Percentiles rank a stretch among this genome's conserved stretches.
phyloP scores from a whole-genome alignment of 30 jellyfish, hydroid and myxozoan species.

The Hydractinia echinata region DNA sequence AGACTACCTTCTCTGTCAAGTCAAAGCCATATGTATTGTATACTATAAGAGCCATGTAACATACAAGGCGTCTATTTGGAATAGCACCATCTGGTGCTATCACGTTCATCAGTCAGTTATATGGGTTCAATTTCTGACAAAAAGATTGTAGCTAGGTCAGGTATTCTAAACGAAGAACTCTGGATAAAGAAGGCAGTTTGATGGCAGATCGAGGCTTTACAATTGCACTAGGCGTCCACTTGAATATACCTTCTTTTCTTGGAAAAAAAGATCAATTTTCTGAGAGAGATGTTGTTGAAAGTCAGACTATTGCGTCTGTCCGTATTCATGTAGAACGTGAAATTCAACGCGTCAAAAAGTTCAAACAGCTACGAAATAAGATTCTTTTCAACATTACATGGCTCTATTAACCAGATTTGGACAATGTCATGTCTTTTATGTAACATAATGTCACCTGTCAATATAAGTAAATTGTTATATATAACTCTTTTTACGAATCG shows the following conservation, averaged over 20 bases:
- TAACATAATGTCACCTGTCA: too few relatives aligned
- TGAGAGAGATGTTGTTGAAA: constrained; percentile 30
- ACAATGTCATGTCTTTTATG: too few relatives aligned
- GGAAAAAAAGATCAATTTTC: constrained; percentile 37
- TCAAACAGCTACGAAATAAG: background rate
- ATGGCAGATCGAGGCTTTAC: too few relatives aligned
- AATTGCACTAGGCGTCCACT: constrained; percentile 4
- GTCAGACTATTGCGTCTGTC: constrained; percentile 32
- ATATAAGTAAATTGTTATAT: too few relatives aligned
- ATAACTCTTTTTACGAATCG: too few relatives aligned
- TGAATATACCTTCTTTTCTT: constrained; percentile 46
- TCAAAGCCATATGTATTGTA: constrained; percentile 35
- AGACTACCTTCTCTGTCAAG: too few relatives aligned
- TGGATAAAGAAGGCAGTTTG: too few relatives aligned
- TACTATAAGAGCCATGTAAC: constrained; percentile 1
- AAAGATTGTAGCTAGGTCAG: constrained; percentile 35
- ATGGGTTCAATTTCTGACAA: constrained; percentile 16
- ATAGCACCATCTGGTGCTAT: constrained; percentile 10
- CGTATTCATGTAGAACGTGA: constrained; percentile 37
- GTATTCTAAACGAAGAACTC: constrained; percentile 2
- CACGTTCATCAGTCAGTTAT: background rate
- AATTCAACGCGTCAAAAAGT: constrained; percentile 33
- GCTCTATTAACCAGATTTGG: too few relatives aligned
- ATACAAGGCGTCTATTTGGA: constrained; percentile 38
- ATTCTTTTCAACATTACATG: too few relatives aligned